phyloP scores from a whole-genome alignment of 2,888 invertebrate species.

The Aquatica leii region DNA sequence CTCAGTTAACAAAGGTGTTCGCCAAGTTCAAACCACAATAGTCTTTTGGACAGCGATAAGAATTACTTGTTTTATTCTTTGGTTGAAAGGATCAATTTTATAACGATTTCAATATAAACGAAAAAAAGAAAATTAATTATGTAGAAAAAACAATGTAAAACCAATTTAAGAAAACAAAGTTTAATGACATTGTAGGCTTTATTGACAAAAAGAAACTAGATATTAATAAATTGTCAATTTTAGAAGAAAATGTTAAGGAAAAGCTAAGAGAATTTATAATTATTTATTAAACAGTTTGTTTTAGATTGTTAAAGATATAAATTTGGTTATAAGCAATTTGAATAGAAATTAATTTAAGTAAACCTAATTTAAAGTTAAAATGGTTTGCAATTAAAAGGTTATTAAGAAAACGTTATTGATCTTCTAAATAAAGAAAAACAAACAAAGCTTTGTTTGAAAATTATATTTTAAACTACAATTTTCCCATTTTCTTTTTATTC shows the following conservation, averaged over 20 bases:
- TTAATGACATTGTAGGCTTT: too few relatives aligned
- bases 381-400: constrained; percentile 4
- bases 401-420: constrained; percentile 4
- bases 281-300: neutral
- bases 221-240: too few relatives aligned
- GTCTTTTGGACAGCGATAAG: constrained; percentile 26
- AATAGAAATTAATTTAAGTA: constrained; percentile 4
- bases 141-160: too few relatives aligned
- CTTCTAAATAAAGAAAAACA: constrained; percentile 3
- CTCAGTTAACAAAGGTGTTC: constrained; percentile 28
- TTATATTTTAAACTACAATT: constrained; percentile 29
- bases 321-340: constrained; percentile 4
- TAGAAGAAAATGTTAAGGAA: too few relatives aligned
- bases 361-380: neutral
- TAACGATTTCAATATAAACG: constrained; percentile 21
- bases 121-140: constrained; percentile 2
- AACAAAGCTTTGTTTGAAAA: constrained; percentile 10
- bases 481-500: constrained; percentile 30
- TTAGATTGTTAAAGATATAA: neutral
- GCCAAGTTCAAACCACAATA: constrained; percentile 28
- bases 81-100: constrained; percentile 25
- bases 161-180: neutral
- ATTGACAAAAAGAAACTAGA: too few relatives aligned
- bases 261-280: neutral
- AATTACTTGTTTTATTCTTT: constrained; percentile 24